These are phyloP conservation scores for Cherax quadricarinatus DNA, from an alignment of 1,140 invertebrate genomes.

Conservation along the genomic window DNA sequence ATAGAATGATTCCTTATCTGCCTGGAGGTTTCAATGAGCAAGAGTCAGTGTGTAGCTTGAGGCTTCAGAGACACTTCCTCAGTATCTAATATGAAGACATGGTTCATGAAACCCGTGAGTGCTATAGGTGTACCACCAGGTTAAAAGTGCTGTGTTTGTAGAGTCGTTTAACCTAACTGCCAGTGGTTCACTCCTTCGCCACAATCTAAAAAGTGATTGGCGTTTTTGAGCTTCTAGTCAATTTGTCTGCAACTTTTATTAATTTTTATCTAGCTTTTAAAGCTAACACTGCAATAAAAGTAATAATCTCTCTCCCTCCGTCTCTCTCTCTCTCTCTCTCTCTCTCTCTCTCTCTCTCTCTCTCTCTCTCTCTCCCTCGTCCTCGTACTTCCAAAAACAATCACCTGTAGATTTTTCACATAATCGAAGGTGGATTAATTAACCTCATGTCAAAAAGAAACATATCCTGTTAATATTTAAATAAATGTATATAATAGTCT, in stretches of 20 bases:
- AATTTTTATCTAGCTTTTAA: background rate
- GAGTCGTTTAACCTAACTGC: too few relatives aligned
- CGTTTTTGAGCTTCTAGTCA: constrained; percentile 9
- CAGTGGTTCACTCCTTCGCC: too few relatives aligned
- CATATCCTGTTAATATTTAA: background rate
- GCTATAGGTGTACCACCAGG: too few relatives aligned
- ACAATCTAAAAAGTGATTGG: background rate
- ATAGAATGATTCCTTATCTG: too few relatives aligned
- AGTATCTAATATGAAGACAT: too few relatives aligned
- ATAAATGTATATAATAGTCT: background rate
- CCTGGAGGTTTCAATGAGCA: too few relatives aligned
- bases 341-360: constrained; percentile 35
- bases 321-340: constrained; percentile 26
- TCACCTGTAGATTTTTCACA: background rate
- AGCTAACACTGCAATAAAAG: too few relatives aligned
- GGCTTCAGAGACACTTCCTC: too few relatives aligned
- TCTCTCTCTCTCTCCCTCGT: background rate
- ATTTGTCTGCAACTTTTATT: constrained; percentile 1
- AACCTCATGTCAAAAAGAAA: background rate
- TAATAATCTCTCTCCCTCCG: background rate
- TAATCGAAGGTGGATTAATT: background rate
- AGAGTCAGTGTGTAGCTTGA: too few relatives aligned
- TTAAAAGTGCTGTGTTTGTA: too few relatives aligned
- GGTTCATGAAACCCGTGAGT: too few relatives aligned
- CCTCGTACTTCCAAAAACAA: background rate